Base-by-base conservation (phyloP, 1,140 invertebrate genomes). In the Aricia agestis region DNA sequence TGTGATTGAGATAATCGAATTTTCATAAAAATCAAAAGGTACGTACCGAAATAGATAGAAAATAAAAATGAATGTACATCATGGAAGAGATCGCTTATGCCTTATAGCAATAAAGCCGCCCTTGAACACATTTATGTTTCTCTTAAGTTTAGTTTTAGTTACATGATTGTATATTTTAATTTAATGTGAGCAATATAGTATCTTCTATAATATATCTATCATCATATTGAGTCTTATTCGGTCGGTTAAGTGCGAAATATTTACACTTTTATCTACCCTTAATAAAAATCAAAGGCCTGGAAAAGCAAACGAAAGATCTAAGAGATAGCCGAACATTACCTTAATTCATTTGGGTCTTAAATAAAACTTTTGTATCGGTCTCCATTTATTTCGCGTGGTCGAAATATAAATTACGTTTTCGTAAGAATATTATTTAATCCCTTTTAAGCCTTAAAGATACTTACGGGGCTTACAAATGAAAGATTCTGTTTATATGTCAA, bases 341-440 rank as follows among this genome's bases (percentile, higher is more conserved):
- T 63, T 19, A 19, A 63, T 63, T 11, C 59, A 18, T 63, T 19
- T 19, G 10, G 2, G 10, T 18, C 4, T 63, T 63, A 11, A 63
- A 63, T 19, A 63, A 25, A 63, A 25, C 59, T 63, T 52, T 52
- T 52, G 13, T 52, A 52, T 52, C 13, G 36, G 36, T 36, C 36
- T 36, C 36, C 36, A 13, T 13, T 52, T 52, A 13, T 52, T 52
- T 52, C 4, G 45, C 13, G 13, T 15, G 6, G 11, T 52, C 45
- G 45, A 52, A 52, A 52, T 18, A 25, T 63, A 19, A 19, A 2
- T 63, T 63, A 63, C 18, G 59, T 63, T 63, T 17, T 11, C 18
- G 59, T 25, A 19, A 63, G 59, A 59, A 59, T 59, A 59, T 63
- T 63, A 63, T 63, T 63, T 63, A 18, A 63, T 63, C 59, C 59